Evolutionary conservation across 2,888 invertebrate genomes (phyloP).

Genomic region (Ischnura elegans): DNA sequence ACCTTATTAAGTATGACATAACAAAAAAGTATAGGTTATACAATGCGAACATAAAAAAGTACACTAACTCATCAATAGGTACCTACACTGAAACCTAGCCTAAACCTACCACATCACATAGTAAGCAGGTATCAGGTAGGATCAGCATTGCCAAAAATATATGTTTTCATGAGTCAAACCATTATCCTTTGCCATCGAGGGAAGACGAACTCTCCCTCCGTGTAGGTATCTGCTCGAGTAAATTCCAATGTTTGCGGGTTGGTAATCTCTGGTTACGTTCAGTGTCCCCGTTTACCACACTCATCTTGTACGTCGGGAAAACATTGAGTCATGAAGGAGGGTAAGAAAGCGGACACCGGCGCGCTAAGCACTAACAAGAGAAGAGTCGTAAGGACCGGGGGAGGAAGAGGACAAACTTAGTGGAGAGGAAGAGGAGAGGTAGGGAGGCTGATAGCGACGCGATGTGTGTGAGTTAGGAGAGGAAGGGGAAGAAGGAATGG

Average conservation of each 20-base stretch:
- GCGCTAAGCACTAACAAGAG: constrained; percentile 54
- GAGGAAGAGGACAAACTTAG: not conserved
- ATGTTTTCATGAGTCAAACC: not conserved
- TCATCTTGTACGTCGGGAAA: constrained; percentile 29
- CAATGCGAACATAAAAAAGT: too few relatives aligned
- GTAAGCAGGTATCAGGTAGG: too few relatives aligned
- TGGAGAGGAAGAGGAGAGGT: not conserved
- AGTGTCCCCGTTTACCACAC: constrained; percentile 18
- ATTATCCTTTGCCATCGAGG: not conserved
- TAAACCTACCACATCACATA: too few relatives aligned
- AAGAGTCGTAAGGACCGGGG: not conserved
- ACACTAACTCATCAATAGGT: too few relatives aligned
- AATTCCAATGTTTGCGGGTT: not conserved
- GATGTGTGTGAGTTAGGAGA: not conserved
- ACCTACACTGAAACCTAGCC: too few relatives aligned
- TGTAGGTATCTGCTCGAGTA: not conserved
- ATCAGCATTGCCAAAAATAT: not conserved
- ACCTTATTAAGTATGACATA: too few relatives aligned
- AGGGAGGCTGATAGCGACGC: not conserved
- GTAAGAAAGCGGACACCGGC: constrained; percentile 39
- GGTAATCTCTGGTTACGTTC: constrained; percentile 42
- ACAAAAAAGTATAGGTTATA: too few relatives aligned
- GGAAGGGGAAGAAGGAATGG: not conserved
- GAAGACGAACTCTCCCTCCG: not conserved
- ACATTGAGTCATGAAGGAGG: constrained; percentile 1